These are phyloP conservation scores for Aphelenchoides avenae DNA, from an alignment of 1,140 invertebrate species.

Conservation along the genomic window DNA sequence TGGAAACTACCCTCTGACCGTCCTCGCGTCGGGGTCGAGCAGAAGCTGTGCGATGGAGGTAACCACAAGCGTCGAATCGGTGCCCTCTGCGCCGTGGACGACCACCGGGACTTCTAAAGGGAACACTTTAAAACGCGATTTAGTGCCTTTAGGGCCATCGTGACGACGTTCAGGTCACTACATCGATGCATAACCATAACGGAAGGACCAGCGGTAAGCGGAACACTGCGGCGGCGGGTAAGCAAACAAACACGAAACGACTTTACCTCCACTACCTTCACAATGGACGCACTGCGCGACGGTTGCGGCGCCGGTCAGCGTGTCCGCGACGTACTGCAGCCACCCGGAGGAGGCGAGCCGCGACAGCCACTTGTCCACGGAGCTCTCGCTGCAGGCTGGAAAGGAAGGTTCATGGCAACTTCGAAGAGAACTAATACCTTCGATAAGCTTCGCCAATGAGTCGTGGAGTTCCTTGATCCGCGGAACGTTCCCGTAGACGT, in stretches of 20 bases:
- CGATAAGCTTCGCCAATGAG: constrained; percentile 83
- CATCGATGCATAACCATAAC: too few species aligned
- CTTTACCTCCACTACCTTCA: too few species aligned
- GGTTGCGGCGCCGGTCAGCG: constrained; percentile 85
- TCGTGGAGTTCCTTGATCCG: constrained; percentile 76
- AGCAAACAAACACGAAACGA: too few species aligned
- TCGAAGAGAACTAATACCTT: constrained; percentile 64
- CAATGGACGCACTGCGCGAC: constrained; percentile 90
- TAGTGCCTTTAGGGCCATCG: too few species aligned
- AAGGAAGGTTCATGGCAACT: constrained; percentile 25
- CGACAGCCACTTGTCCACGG: constrained; percentile 87
- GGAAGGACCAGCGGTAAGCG: too few species aligned
- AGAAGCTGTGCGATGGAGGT: constrained; percentile 93
- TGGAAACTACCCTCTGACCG: constrained; percentile 74
- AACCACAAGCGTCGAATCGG: constrained; percentile 86
- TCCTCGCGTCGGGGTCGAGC: constrained; percentile 87
- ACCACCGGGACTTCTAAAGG: constrained; percentile 70
- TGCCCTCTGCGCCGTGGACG: constrained; percentile 85
- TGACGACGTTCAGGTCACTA: too few species aligned
- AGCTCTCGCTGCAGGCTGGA: constrained; percentile 78
- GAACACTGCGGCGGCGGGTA: too few species aligned
- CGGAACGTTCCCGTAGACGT: constrained; percentile 86
- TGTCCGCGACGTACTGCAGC: constrained; percentile 82
- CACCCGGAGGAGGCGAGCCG: constrained; percentile 82
- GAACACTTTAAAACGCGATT: constrained; percentile 4